Conservation (phyloP, 2,797 vertebrate genomes). For the Ispidina lecontei region DNA sequence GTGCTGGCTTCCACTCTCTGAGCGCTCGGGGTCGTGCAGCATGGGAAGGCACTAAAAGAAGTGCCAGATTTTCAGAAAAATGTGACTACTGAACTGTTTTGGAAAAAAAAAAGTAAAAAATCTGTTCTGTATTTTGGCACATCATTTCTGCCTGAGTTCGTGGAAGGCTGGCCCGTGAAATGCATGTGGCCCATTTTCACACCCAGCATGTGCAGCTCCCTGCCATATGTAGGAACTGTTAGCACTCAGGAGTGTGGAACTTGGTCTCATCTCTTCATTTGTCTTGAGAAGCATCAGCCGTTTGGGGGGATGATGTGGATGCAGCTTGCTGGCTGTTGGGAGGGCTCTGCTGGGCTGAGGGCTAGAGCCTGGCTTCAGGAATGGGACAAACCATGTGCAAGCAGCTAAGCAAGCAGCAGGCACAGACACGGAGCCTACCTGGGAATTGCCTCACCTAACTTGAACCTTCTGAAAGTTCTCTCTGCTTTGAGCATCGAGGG, state of each 20-base stretch:
- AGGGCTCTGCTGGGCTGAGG: background rate
- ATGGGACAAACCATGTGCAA: background rate
- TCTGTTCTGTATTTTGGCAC: background rate
- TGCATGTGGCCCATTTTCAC: background rate
- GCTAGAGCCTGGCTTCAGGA: background rate
- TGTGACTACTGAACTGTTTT: background rate
- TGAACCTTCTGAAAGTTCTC: background rate
- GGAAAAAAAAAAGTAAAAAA: background rate
- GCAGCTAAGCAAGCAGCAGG: background rate
- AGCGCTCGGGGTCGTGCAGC: accelerated
- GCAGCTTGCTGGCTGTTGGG: background rate
- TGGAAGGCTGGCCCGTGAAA: background rate
- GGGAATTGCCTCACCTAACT: background rate
- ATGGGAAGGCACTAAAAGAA: background rate
- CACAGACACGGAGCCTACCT: background rate
- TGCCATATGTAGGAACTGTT: conserved; percentile 7
- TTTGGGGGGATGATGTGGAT: background rate
- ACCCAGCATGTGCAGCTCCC: background rate
- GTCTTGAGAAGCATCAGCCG: background rate
- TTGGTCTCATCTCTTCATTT: background rate
- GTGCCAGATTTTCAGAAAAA: conserved; percentile 13
- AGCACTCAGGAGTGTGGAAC: background rate
- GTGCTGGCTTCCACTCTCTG: background rate
- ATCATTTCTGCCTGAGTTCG: background rate
- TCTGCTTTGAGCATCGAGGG: background rate